Evolutionary conservation across 2,113 vertebrate species (phyloP), one percentile per base, ranked within the genome.

Genomic region (Oreochromis niloticus): DNA sequence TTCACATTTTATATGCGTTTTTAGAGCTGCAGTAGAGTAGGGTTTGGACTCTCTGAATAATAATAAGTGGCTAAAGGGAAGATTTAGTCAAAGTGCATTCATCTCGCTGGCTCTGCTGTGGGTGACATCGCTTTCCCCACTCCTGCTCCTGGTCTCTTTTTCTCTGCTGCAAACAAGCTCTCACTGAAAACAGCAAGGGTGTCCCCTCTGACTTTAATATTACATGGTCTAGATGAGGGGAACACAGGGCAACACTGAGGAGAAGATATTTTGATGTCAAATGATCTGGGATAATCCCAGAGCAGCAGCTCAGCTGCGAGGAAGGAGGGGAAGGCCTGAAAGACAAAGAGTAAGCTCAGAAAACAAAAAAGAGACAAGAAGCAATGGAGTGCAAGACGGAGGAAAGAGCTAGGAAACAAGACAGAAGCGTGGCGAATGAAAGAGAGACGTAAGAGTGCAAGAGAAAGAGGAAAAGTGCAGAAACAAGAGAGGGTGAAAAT

Each of bases 31-130:
- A 9, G 71, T 54, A 32, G 85, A 92, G 88, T 68, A 52, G 36
- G 83, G 83, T 92, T 92, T 71, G 87, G 91, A 91, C 75, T 90
- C 91, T 92, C 39, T 92, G 95, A 94, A 95, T 95, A 95, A 87
- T 92, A 96, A 95, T 92, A 88, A 96, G 91, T 93, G 84, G 94
- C 94, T 94, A 87, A 91, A 89, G 93, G 94, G 92, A 82, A 94
- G 91, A 89, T 94, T 92, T 89, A 93, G 94, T 95, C 93, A 94
- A 88, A 94, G 86, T 90, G 91, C 86, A 94, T 96, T 94, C 91
- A 93, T 94, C 88, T 93, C 32, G 34, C 80, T 84, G 81, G 84
- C 90, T 92, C 19, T 75, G 88, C 91, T 91, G 84, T 90, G 83
- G 87, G 91, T 91, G 92, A 94, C 91, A 89, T 90, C 7, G 27